phyloP scores from a whole-genome alignment of 2,113 vertebrate genomes.

The Phyllopteryx taeniolatus region DNA sequence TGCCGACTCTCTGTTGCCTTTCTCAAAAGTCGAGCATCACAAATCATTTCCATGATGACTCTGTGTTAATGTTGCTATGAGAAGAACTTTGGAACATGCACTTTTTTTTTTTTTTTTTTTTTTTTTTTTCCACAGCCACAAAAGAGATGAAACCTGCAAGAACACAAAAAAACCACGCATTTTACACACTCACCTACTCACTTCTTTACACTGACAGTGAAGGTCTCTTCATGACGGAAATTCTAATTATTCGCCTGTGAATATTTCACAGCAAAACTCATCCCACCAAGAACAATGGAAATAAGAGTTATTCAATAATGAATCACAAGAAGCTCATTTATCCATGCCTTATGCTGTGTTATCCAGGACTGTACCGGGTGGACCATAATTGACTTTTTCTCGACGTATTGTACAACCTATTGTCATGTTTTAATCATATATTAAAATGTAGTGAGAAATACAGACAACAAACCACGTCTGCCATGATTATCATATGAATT shows the following conservation, averaged over 20 bases:
- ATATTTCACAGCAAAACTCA: background rate
- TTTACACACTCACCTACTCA: slow-evolving; percentile 8
- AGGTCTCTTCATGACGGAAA: background rate
- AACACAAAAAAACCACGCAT: background rate
- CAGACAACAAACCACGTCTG: too few relatives aligned
- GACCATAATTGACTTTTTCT: too few relatives aligned
- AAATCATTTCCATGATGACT: slow-evolving; percentile 47
- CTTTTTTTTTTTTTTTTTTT: background rate
- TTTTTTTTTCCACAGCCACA: background rate
- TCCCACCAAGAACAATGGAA: background rate
- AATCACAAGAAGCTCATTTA: background rate
- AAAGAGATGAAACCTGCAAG: slow-evolving; percentile 8
- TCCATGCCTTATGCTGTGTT: background rate
- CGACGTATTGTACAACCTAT: background rate
- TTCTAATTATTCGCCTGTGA: background rate
- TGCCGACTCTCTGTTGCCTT: slow-evolving; percentile 51
- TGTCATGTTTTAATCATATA: too few relatives aligned
- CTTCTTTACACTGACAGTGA: slow-evolving; percentile 22
- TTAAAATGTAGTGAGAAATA: too few relatives aligned
- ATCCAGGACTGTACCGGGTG: background rate
- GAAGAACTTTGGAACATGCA: slow-evolving; percentile 39
- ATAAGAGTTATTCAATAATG: background rate
- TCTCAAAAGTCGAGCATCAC: slow-evolving; percentile 29
- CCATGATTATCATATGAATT: too few relatives aligned
- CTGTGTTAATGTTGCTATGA: slow-evolving; percentile 36